Evolutionary conservation across 2,797 vertebrate genomes (phyloP).

Genomic region (Luscinia luscinia): DNA sequence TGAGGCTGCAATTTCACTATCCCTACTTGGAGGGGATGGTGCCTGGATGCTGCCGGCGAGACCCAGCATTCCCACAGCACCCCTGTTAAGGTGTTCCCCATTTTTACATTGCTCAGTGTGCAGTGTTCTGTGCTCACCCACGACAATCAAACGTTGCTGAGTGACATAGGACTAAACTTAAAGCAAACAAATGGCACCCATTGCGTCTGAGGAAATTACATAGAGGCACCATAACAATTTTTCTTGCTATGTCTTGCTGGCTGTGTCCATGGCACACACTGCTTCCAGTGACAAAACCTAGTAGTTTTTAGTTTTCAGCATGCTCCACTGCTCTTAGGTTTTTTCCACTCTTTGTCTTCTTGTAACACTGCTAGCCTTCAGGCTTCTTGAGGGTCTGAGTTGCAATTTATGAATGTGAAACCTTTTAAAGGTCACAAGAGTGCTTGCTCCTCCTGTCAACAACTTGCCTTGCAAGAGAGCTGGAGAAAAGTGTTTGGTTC

Average conservation of each 20-base stretch:
- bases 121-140: neutral
- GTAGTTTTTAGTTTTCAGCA: neutral
- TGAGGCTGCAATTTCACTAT: neutral
- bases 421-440: neutral
- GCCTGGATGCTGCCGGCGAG: neutral
- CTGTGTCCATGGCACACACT: neutral
- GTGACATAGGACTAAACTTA: neutral
- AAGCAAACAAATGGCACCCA: neutral
- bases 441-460: neutral
- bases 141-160: accelerated
- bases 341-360: neutral
- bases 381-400: neutral
- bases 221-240: neutral
- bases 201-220: neutral
- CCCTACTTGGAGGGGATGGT: accelerated
- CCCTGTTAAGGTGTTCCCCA: accelerated
- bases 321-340: neutral
- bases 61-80: neutral
- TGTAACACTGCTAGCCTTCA: neutral
- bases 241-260: accelerated
- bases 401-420: neutral
- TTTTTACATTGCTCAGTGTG: accelerated
- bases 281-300: neutral
- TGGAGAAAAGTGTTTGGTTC: neutral
- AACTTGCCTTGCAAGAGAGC: neutral